These are phyloP conservation scores for Luscinia luscinia DNA, from an alignment of 2,797 vertebrate species.

Conservation along the genomic window DNA sequence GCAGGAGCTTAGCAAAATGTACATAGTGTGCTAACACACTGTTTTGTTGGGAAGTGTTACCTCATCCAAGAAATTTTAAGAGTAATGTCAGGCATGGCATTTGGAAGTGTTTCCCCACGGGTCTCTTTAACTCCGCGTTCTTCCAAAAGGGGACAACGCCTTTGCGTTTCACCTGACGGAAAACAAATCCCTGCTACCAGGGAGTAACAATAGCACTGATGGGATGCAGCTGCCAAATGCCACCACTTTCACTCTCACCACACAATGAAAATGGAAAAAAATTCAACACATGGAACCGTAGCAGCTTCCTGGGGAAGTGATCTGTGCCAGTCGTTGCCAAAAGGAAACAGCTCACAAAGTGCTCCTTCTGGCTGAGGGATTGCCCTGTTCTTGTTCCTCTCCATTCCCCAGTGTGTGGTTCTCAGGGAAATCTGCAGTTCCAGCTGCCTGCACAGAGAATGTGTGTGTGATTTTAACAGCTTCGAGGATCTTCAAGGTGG, in stretches of 20 bases:
- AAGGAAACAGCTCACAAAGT: not conserved
- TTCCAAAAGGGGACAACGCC: conserved; percentile 12
- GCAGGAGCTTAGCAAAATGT: not conserved
- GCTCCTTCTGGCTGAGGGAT: not conserved
- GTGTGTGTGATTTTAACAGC: not conserved
- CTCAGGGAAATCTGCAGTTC: not conserved
- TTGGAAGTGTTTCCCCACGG: not conserved
- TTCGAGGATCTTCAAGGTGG: fast-evolving
- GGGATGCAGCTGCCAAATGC: conserved; percentile 23
- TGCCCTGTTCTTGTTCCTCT: not conserved
- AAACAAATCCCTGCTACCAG: not conserved
- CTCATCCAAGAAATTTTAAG: not conserved
- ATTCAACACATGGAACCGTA: not conserved
- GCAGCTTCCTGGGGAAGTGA: conserved; percentile 47
- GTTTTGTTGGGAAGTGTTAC: not conserved
- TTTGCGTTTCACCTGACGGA: not conserved
- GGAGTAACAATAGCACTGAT: not conserved
- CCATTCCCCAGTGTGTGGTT: fast-evolving
- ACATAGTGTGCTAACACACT: not conserved
- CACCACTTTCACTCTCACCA: not conserved
- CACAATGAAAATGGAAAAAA: conserved; percentile 35
- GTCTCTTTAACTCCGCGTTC: not conserved
- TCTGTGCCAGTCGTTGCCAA: not conserved
- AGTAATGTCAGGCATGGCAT: not conserved
- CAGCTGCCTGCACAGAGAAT: not conserved